Percentiles rank a stretch among this genome's conserved stretches.
phyloP scores from a whole-genome alignment of 2,888 invertebrate genomes.

The Cryptocephalus moraei region DNA sequence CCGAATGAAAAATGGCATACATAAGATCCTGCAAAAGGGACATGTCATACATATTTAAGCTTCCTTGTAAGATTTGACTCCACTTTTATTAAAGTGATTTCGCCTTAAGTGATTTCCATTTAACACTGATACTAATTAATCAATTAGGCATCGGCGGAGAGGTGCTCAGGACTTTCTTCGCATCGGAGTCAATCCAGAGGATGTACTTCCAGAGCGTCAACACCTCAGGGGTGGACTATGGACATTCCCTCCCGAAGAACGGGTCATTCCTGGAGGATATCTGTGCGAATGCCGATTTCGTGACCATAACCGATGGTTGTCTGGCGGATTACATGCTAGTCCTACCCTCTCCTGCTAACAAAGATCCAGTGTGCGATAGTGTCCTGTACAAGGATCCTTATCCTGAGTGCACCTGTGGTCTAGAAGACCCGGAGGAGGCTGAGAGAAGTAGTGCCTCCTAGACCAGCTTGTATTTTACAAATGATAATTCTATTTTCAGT shows the following conservation, averaged over 20 bases:
- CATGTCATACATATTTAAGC: too few relatives aligned
- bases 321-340: slow-evolving; percentile 9
- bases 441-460: too few relatives aligned
- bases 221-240: slow-evolving; percentile 20
- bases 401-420: slow-evolving; percentile 24
- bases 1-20: too few relatives aligned
- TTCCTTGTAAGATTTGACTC: too few relatives aligned
- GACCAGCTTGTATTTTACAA: too few relatives aligned
- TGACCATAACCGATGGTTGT: slow-evolving; percentile 13
- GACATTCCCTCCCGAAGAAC: not conserved
- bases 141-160: slow-evolving; percentile 26
- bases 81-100: too few relatives aligned
- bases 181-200: slow-evolving; percentile 21
- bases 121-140: too few relatives aligned
- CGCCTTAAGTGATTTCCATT: too few relatives aligned
- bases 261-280: not conserved
- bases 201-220: slow-evolving; percentile 30
- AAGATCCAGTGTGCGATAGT: slow-evolving; percentile 17
- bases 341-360: not conserved
- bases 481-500: too few relatives aligned
- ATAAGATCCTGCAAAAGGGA: too few relatives aligned
- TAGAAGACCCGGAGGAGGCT: not conserved
- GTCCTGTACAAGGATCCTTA: slow-evolving; percentile 29
- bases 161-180: slow-evolving; percentile 23
- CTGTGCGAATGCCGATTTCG: slow-evolving; percentile 2